Base-by-base conservation (phyloP, 1,140 invertebrate genomes). In the Catajapyx aquilonaris region DNA sequence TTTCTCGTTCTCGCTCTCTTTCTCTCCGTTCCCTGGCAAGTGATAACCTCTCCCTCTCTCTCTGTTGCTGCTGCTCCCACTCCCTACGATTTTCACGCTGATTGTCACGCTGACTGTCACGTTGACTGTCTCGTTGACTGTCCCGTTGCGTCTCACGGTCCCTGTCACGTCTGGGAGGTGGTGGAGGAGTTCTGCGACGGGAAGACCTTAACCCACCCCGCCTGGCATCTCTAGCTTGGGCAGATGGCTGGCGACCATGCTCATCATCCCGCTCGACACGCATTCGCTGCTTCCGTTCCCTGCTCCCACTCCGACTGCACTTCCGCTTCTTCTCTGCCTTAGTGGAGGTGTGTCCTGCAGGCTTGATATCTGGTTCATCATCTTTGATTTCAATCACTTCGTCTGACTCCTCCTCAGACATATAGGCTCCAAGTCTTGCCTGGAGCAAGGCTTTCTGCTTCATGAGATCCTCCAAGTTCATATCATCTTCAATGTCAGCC, bases 391-490 rank as follows among this genome's bases (percentile, higher is more conserved):
- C 18, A n/a, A 16, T 19, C 19, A 16, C 33, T 16, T 16, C 33
- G 17, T 34, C n/a, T 11, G 2, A 34, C 19, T 17, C 18, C 13
- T 46, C 46, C 16, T 48, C 47, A 9, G 42, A 56, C 40, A 47
- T 46, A 43, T 56, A 57, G 21, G 50, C 56, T 25, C 62, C 63
- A 41, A 68, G 52, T 44, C 65, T 54, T 16, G 65, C 65, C 54
- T 69, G 66, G 16, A 70, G 52, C n/a, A 66, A 51, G 43, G 64
- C 65, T 58, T 86, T 86, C 54, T 85, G 80, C 48, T 74, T 74
- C 79, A 85, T 85, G 40, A 87, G 56, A 43, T 86, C 81, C 52
- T 86, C 81, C 5, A 86, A 55, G 55, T 86, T 81, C 40, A 85
- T 71, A 46, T 86, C 81, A 50, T 84, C 79, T 53, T 84, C 79